Evolutionary conservation across 2,797 vertebrate genomes (phyloP).

Genomic region (Lateolabrax maculatus): DNA sequence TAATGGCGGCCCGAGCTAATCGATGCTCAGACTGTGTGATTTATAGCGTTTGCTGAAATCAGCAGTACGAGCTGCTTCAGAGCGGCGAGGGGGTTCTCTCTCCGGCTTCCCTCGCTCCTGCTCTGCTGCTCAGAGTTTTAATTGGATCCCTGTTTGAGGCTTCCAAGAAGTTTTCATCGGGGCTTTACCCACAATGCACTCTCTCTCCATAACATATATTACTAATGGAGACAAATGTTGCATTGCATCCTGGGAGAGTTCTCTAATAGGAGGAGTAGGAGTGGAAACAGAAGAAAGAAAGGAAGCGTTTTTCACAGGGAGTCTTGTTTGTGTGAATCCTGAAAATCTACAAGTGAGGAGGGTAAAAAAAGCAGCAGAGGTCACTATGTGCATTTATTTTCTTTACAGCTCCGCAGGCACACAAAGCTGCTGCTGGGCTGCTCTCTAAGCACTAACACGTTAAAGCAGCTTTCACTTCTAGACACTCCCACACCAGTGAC

Average conservation of each 20-base stretch:
- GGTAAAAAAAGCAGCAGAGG: constrained; percentile 11
- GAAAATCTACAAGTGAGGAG: constrained; percentile 41
- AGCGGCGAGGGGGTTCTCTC: constrained; percentile 49
- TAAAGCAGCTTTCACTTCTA: background rate
- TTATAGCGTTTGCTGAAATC: constrained; percentile 76
- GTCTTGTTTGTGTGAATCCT: constrained; percentile 9
- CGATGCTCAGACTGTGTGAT: constrained; percentile 70
- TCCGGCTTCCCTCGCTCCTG: constrained; percentile 36
- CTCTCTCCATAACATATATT: constrained; percentile 82
- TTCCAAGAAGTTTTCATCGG: constrained; percentile 73
- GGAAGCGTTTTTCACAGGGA: constrained; percentile 16
- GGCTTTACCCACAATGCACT: constrained; percentile 74
- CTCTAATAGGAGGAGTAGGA: constrained; percentile 79
- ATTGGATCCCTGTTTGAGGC: constrained; percentile 79
- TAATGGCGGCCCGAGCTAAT: constrained; percentile 50
- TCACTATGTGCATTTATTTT: background rate
- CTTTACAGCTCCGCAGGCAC: background rate
- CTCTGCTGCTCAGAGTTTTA: constrained; percentile 61
- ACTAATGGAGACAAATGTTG: constrained; percentile 88
- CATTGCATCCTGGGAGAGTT: constrained; percentile 82
- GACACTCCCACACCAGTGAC: background rate
- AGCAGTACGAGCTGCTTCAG: constrained; percentile 50
- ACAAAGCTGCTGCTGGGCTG: background rate
- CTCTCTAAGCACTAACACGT: background rate
- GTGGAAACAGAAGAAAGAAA: constrained; percentile 51